Percentiles rank a stretch among this genome's conserved stretches.
Conservation (phyloP, 1,140 invertebrate genomes). For the Neodiprion pinetum region DNA sequence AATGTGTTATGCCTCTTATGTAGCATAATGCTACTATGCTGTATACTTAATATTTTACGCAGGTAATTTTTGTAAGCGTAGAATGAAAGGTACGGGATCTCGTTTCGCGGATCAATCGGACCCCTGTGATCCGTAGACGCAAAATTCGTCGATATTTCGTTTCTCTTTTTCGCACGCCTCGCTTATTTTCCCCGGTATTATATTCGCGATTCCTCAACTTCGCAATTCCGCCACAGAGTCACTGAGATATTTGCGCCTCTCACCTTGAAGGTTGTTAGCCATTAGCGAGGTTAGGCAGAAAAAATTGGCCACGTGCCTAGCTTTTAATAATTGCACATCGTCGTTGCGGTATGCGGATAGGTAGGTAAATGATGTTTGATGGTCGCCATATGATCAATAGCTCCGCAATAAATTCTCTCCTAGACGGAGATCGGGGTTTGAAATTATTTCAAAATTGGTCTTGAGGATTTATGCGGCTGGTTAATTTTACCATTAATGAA, state of each 20-base stretch:
- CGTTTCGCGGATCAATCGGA: not conserved
- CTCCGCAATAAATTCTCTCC: no score
- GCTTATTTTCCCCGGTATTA: not conserved
- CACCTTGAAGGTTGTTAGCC: constrained; percentile 39
- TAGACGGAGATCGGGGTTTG: no score
- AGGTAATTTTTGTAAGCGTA: not conserved
- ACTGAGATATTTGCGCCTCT: constrained; percentile 32
- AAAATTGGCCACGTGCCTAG: constrained; percentile 31
- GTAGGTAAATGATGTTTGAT: not conserved
- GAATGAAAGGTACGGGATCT: not conserved
- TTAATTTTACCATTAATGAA: no score
- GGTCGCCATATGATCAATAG: not conserved
- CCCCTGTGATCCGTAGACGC: no score
- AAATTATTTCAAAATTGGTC: no score
- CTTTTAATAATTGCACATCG: constrained; percentile 6
- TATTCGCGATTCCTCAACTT: not conserved
- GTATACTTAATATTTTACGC: not conserved
- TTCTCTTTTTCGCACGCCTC: no score
- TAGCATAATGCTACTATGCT: not conserved
- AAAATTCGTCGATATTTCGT: no score
- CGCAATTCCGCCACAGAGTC: not conserved
- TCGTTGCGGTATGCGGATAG: not conserved
- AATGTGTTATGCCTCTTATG: not conserved
- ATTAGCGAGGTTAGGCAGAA: constrained; percentile 24
- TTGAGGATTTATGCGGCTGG: no score